Evolutionary conservation across 2,113 vertebrate species (phyloP), one percentile per base, ranked within the genome.

Genomic region (Syrmaticus mikado): DNA sequence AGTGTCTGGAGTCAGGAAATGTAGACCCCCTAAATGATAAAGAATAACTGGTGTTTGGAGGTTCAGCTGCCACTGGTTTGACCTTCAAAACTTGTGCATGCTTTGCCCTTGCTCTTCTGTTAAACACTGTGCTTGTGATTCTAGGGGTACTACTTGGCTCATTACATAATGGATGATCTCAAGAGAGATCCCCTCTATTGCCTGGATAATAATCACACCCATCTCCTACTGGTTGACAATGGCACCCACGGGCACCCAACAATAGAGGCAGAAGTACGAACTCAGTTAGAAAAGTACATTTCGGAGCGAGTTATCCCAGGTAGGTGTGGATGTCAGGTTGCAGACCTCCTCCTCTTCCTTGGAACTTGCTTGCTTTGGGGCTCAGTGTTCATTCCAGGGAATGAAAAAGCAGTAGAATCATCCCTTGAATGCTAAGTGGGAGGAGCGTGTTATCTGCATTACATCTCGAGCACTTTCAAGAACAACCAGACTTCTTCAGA

Each of bases 141-240:
- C 25, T 57, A 98, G 98, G 97, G 90, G 4, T 92, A 90, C 93
- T 98, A 97, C 71, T 82, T 97, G 82, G 98, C 98, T 5, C 98
- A 89, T 52, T 98, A 98, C 64, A 87, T 97, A 28, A 98, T 98
- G 97, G 98, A 98, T 36, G 98, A 98, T 94, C 97, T 98, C 72
- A 98, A 97, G 78, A 97, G 96, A 79, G 98, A 98, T 48, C 97
- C 98, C 2, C 92, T 98, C 10, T 98, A 98, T 60, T 97, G 97
- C 82, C 87, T 98, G 92, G 98, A 98, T 62, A 98, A 97, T 88
- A 98, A 98, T 10, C 98, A 98, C 71, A 98, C 98, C 5, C 98
- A 98, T 38, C 78, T 98, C 13, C 89, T 98, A 60, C 97, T 98
- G 5, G 98, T 98, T 11, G 98, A 98, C 50, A 98, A 98, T 0